These are phyloP conservation scores for Hephaestus fuliginosus DNA, from an alignment of 2,797 vertebrate species.

Conservation along the genomic window DNA sequence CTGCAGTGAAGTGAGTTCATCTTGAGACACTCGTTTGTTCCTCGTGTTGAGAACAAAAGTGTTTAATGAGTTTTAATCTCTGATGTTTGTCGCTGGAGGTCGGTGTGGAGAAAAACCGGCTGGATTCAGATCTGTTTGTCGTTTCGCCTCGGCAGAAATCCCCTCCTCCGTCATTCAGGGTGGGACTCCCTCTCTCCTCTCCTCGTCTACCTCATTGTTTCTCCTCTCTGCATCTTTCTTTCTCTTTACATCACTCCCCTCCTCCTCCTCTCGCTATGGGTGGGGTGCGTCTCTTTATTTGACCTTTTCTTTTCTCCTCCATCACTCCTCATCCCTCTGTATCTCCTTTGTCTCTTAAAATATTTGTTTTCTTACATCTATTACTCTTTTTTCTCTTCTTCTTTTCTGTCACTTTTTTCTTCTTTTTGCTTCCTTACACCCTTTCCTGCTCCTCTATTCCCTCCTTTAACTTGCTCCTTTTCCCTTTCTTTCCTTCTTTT, in stretches of 20 bases:
- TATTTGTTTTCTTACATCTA: neutral
- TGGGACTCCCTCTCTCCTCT: conserved; percentile 16
- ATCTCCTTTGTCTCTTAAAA: conserved; percentile 8
- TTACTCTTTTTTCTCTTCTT: too few relatives aligned
- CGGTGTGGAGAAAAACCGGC: neutral
- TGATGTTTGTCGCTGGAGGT: neutral
- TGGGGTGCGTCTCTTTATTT: conserved; percentile 22
- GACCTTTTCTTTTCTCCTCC: conserved; percentile 14
- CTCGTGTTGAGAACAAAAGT: too few relatives aligned
- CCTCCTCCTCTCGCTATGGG: neutral
- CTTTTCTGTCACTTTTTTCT: too few relatives aligned
- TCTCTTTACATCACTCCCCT: neutral
- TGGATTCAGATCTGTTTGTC: conserved; percentile 22
- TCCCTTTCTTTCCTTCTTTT: neutral
- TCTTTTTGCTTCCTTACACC: too few relatives aligned
- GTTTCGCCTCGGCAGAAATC: conserved; percentile 40
- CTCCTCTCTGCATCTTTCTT: neutral
- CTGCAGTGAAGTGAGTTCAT: too few relatives aligned
- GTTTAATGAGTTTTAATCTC: neutral
- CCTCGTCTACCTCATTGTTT: neutral
- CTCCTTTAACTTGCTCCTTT: neutral
- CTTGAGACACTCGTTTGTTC: too few relatives aligned
- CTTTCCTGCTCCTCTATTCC: too few relatives aligned
- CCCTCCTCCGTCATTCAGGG: conserved; percentile 50
- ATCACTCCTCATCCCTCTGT: neutral